Evolutionary conservation across 1,140 invertebrate genomes (phyloP), one percentile per base, ranked within the genome.

Genomic region (Eueides isabella): DNA sequence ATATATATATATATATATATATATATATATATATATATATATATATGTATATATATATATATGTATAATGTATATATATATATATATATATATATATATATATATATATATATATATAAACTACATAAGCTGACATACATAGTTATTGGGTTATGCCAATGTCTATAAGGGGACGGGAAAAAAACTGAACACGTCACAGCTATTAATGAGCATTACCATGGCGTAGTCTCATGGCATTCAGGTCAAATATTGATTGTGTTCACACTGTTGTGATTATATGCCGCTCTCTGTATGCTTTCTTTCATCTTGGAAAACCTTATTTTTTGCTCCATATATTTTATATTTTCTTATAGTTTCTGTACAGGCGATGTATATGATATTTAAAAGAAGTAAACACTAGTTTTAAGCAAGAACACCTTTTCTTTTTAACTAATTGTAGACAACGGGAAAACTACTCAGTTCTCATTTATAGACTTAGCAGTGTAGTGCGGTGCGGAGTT

Each of bases 171-270:
- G 19, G 67, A 26, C 31, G 33, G 19, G 55, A 61, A 61, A 61
- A 68, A 69, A 48, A 33, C 33, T 2, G 14, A 26, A 62, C 44
- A 35, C 67, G 48, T 69, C 67, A 69, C 19, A 14, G 31, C 67
- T 69, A 29, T 33, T 69, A 69, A 69, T 62, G 67, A 33, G 11
- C n/a, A 65, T 12, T 61, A 38, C 67, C 67, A 69, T 38, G 31
- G 67, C 55, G 48, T 62, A 48, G 66, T 48, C 31, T 33, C 31
- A 31, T 30, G 38, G 31, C 55, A 69, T 69, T 69, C 62, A 61
- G 67, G 67, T 69, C 67, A 69, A 48, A 19, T 48, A 63, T 63
- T 30, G 61, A 63, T 63, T 63, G 61, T 63, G 61, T 26, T 55
- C 48, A 12, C 19, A 55, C 48, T 55, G 48, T 55, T 55, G 61